Conservation (phyloP, 2,113 vertebrate species). For the Tychaedon coryphoeus region DNA sequence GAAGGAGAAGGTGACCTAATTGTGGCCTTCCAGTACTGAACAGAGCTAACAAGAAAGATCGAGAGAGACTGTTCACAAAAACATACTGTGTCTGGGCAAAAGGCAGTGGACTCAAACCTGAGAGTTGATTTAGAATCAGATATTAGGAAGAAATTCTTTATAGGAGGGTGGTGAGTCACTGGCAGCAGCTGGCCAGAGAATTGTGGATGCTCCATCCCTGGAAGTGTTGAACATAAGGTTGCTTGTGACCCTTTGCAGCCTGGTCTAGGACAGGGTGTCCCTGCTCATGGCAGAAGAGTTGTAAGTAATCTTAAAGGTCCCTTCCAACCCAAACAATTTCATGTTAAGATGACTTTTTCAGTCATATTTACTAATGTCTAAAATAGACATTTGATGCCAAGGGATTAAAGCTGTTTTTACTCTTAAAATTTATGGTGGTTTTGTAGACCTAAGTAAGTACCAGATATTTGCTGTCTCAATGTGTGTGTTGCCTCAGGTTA, state of each 20-base stretch:
- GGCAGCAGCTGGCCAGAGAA: too few species aligned
- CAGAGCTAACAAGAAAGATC: too few species aligned
- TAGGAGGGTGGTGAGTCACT: background rate
- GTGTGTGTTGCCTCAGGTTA: background rate
- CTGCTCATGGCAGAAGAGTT: background rate
- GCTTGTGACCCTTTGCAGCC: background rate
- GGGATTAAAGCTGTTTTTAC: background rate
- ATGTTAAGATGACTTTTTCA: background rate
- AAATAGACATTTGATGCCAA: background rate
- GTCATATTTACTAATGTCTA: background rate
- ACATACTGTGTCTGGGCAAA: too few species aligned
- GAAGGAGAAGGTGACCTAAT: background rate
- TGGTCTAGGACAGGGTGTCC: background rate
- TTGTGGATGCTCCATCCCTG: background rate
- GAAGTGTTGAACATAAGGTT: background rate
- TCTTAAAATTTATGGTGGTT: background rate
- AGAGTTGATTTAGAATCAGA: background rate
- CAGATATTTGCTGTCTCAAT: background rate
- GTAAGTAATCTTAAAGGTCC: background rate
- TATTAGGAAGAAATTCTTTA: background rate
- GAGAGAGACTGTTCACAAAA: background rate
- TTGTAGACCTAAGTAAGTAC: background rate
- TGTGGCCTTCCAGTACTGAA: too few species aligned
- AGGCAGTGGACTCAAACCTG: background rate
- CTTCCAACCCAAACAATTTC: background rate